phyloP scores from a whole-genome alignment of 2,888 invertebrate genomes.

The Coenonympha arcania region DNA sequence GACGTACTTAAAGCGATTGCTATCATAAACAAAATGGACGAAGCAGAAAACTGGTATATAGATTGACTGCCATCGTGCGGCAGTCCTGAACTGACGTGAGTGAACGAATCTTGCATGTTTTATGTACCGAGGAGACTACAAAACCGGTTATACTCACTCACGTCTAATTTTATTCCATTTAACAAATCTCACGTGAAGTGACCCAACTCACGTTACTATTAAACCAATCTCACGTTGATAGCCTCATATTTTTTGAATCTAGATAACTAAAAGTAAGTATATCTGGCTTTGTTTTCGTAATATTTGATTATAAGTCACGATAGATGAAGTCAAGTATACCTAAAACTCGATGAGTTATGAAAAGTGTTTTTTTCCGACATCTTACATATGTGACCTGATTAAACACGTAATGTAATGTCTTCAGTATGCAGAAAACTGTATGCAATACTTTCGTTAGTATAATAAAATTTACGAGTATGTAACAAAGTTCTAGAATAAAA shows the following conservation, averaged over 20 bases:
- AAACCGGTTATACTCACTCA: background rate
- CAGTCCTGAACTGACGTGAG: slow-evolving; percentile 6
- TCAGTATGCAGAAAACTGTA: too few species aligned
- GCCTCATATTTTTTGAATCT: background rate
- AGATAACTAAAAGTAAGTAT: background rate
- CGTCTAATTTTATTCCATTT: background rate
- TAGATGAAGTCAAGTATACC: background rate
- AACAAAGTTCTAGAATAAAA: too few species aligned
- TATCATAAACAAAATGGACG: slow-evolving; percentile 22
- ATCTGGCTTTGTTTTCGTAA: background rate
- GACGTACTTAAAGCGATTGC: slow-evolving; percentile 15
- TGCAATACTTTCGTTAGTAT: too few species aligned
- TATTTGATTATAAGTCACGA: background rate
- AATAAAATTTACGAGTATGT: too few species aligned
- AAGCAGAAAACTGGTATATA: slow-evolving; percentile 18
- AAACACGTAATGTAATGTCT: too few species aligned
- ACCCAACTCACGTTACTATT: background rate
- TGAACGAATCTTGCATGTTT: slow-evolving; percentile 22
- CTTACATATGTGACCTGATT: too few species aligned
- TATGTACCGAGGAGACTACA: background rate
- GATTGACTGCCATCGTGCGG: slow-evolving; percentile 12
- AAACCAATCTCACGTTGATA: too few species aligned
- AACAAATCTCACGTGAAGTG: background rate
- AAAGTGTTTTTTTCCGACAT: too few species aligned
- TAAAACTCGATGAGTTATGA: too few species aligned